Conservation (phyloP, 2,797 vertebrate species). For the Eulemur albifrons region DNA sequence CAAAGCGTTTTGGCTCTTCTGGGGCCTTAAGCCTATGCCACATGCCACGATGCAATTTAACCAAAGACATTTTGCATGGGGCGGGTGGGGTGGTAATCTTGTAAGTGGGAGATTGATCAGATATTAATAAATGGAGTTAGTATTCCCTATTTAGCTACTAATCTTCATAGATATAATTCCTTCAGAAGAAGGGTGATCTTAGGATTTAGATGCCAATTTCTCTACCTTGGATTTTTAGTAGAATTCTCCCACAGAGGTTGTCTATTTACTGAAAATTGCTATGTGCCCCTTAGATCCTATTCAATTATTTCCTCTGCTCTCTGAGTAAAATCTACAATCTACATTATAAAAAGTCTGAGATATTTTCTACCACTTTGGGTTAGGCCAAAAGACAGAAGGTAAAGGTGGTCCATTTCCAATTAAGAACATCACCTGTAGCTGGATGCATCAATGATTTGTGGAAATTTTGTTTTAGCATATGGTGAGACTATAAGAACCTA, state of each 20-base stretch:
- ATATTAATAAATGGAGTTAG: slow-evolving; percentile 15
- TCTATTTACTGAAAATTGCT: slow-evolving; percentile 8
- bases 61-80: neutral
- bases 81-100: neutral
- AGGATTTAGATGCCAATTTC: slow-evolving; percentile 15
- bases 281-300: neutral
- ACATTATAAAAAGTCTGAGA: neutral
- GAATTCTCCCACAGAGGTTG: neutral
- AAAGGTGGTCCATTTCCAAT: neutral
- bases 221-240: slow-evolving; percentile 19
- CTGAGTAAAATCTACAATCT: neutral
- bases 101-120: neutral
- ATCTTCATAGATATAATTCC: slow-evolving; percentile 35
- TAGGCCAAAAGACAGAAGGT: neutral
- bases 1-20: neutral
- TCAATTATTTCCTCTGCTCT: neutral
- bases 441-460: neutral
- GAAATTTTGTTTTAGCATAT: neutral
- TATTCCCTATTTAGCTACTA: neutral
- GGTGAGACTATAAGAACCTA: neutral
- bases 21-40: neutral
- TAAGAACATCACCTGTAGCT: neutral
- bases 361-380: neutral
- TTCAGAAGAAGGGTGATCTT: neutral
- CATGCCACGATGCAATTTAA: neutral